Evolutionary conservation across 2,113 vertebrate species (phyloP), one percentile per base, ranked within the genome.

Genomic region (Enhydra lutris): DNA sequence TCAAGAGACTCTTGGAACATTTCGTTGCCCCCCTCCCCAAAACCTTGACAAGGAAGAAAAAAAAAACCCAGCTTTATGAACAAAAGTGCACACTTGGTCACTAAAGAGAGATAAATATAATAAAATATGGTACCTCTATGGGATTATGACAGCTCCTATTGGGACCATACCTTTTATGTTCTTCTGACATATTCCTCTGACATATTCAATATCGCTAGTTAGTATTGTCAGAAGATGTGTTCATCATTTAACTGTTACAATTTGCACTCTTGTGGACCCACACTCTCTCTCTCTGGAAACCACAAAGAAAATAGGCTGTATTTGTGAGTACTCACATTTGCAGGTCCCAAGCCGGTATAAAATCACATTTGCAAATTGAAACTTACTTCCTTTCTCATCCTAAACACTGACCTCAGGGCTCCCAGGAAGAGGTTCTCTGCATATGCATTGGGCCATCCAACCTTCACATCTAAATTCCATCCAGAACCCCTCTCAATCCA

Each of bases 401-500:
- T 89, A 17, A 57, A 18, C 29, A 36, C 5, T 39, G 42, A 17
- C 12, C 1, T 8, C 2, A 45, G 57, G 6, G 3, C 14, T 65
- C 17, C 20, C n/a, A 61, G 21, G 2, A 36, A 57, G 8, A 20
- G 42, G 9, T 12, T 31, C 71, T 14, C 34, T 2, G 11, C 39
- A 12, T 1, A 3, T 36, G 45, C 0, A 21, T 65, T 74, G 55
- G 6, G 20, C 36, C 29, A 9, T 12, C 8, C 52, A 26, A 24
- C 17, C 23, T 21, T 50, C 39, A 39, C 2, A 23, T 23, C 42
- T 52, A 50, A 78, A 42, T 11, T 84, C 29, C 34, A 31, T 13
- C 11, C 23, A 55, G 1, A 15, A 4, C 1, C 13, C 23, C 10
- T 4, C 15, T 24, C 45, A 12, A 1, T 73, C 24, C 24, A 2